Base-by-base conservation (phyloP, 1,140 invertebrate genomes). In the Halyomorpha halys region DNA sequence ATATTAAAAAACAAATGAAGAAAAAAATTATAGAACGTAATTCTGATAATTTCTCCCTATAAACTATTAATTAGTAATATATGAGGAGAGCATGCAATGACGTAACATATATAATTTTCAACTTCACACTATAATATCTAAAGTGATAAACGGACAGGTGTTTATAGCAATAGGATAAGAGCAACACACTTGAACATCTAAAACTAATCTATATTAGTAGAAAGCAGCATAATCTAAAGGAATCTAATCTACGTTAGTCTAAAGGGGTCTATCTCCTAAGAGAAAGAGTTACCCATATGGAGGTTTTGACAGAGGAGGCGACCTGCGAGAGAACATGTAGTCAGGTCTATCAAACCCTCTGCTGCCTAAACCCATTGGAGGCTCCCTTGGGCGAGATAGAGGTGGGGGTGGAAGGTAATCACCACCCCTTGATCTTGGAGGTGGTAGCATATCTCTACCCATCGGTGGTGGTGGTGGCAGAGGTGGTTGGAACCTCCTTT, bases 261-360 rank as follows among this genome's bases (percentile, higher is more conserved):
- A n/a, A 49, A 49, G 47, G 47, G 47, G n/a, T 49, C 47, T 6
- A 49, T 49, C 47, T 49, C 47, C 1, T 21, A 25, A 11, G 23
- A 56, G 53, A 56, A 56, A 56, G n/a, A n/a, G 19, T 56, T 56
- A 56, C 53, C 53, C 53, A 25, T 56, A 56, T 23, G 53, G 53
- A 23, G 53, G 53, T 56, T 75, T 77, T 65, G 74, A 75, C 59
- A 77, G 73, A 56, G 87, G 86, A 66, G 86, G 85, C 68, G 86
- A 87, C 70, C 87, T 79, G 66, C 88, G 80, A 74, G 86, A 90
- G 74, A 88, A 90, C 84, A 90, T 87, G 73, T 89, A 89, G 66
- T 87, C 86, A 19, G 76, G 75, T 65, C 79, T 74, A 65, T 77
- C 76, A 66, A 78, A 77, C 66, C 73, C 77, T 39, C 79, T 73